These are phyloP conservation scores for Scaptomyza flava DNA, from an alignment of 2,888 invertebrate genomes.

Conservation along the genomic window DNA sequence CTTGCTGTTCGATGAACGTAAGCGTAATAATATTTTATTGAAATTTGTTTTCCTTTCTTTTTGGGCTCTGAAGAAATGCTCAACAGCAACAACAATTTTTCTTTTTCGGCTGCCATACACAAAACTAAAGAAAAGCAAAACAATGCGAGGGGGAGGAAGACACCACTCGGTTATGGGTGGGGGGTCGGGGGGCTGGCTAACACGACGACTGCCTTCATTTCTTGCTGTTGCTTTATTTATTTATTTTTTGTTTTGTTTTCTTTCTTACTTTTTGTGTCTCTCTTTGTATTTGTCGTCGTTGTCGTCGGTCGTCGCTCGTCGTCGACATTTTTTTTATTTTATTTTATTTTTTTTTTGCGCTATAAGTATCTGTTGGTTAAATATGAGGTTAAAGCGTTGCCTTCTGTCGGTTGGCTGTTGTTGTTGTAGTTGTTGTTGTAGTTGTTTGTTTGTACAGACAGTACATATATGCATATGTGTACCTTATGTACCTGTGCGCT, in stretches of 20 bases:
- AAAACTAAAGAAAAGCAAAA: constrained; percentile 16
- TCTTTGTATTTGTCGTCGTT: constrained; percentile 53
- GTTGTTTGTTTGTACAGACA: constrained; percentile 28
- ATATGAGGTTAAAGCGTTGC: constrained; percentile 83
- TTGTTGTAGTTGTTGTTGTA: constrained; percentile 22
- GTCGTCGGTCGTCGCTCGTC: constrained; percentile 59
- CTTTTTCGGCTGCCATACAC: constrained; percentile 51
- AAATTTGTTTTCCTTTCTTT: constrained; percentile 77
- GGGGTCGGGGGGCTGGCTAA: constrained; percentile 11
- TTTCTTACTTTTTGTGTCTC: constrained; percentile 12
- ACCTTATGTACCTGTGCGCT: constrained; percentile 50
- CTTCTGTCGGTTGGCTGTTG: constrained; percentile 70
- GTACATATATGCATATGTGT: constrained; percentile 22
- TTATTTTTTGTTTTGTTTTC: neutral
- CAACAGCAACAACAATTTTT: constrained; percentile 58
- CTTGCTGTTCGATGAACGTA: constrained; percentile 77
- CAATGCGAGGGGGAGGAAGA: constrained; percentile 7
- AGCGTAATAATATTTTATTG: constrained; percentile 84
- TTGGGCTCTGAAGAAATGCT: constrained; percentile 49
- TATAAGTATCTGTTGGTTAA: constrained; percentile 82
- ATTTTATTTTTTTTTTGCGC: constrained; percentile 57
- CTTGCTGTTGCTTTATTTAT: constrained; percentile 57
- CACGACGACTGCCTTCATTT: constrained; percentile 64
- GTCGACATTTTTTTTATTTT: constrained; percentile 58
- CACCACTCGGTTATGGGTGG: neutral